Percentiles rank a stretch among this genome's conserved stretches.
phyloP scores from a whole-genome alignment of 30 jellyfish, hydroid and myxozoan species.

The Nemopilema nomurai region DNA sequence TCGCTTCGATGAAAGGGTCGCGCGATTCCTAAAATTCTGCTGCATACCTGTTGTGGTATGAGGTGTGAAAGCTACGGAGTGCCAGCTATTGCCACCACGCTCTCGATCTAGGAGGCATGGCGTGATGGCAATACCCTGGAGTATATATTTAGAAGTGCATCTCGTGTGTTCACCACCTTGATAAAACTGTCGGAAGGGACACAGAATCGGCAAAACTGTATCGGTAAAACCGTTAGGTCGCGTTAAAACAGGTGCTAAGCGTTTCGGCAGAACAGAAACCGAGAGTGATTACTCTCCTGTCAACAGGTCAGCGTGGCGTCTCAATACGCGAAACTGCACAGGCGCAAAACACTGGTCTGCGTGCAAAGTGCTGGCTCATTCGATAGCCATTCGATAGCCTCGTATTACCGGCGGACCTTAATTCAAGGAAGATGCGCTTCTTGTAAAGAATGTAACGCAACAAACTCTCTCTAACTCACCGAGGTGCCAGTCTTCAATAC shows the following conservation, averaged over 20 bases:
- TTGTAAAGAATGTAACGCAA: too few relatives aligned
- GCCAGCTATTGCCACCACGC: not conserved
- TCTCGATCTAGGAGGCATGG: not conserved
- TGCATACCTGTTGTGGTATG: too few relatives aligned
- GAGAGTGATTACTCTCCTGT: slow-evolving; percentile 50
- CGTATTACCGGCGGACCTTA: too few relatives aligned
- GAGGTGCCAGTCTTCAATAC: too few relatives aligned
- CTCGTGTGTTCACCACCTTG: slow-evolving; percentile 35
- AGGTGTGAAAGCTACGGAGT: not conserved
- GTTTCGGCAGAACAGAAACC: slow-evolving; percentile 32
- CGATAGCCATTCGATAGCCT: too few relatives aligned
- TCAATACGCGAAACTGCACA: not conserved
- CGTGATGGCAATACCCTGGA: slow-evolving; percentile 16
- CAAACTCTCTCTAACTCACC: too few relatives aligned
- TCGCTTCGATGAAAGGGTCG: too few relatives aligned
- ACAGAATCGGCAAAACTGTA: slow-evolving; percentile 18
- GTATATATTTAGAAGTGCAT: not conserved
- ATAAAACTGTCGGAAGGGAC: slow-evolving; percentile 22
- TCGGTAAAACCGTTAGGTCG: slow-evolving; percentile 38
- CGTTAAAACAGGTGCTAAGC: slow-evolving; percentile 48
- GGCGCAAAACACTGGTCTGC: too few relatives aligned
- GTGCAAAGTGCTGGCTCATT: too few relatives aligned
- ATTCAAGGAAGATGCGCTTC: too few relatives aligned
- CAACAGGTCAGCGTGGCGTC: slow-evolving; percentile 42
- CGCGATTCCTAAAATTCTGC: not conserved